phyloP scores from a whole-genome alignment of 2,888 invertebrate genomes.

The Patella caerulea region DNA sequence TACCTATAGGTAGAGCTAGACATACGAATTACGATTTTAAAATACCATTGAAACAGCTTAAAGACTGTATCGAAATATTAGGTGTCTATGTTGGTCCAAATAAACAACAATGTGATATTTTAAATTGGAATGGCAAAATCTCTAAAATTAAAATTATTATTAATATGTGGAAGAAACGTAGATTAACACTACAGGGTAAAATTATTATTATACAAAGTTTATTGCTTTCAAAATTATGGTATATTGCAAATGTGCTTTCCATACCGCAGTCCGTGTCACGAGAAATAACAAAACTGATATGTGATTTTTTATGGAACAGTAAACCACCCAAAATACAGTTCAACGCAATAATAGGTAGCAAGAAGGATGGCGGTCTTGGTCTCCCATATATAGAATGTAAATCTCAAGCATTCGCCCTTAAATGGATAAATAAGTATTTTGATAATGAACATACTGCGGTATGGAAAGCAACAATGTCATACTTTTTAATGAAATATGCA shows the following conservation, averaged over 20 bases:
- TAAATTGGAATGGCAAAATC: background rate
- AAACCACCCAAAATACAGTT: background rate
- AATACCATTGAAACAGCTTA: background rate
- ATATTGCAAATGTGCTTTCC: background rate
- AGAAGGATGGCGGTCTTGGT: background rate
- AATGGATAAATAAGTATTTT: background rate
- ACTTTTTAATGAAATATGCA: background rate
- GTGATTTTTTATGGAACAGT: background rate
- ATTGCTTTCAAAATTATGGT: background rate
- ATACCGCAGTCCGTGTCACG: background rate
- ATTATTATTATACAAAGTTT: background rate
- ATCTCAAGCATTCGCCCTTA: background rate
- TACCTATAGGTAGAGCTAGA: background rate
- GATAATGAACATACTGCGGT: background rate
- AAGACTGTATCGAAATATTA: background rate
- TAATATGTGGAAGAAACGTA: background rate
- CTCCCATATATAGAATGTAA: background rate
- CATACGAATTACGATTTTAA: background rate
- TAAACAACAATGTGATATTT: background rate
- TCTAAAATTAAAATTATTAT: background rate
- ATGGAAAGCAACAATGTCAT: background rate
- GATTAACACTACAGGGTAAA: background rate
- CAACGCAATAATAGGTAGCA: background rate
- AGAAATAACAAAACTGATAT: background rate
- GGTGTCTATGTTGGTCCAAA: background rate